A percentile compares a stretch with the other conserved stretches of the same genome.
Conservation (phyloP, 2,888 invertebrate species). For the Hemistola chrysoprasaria region DNA sequence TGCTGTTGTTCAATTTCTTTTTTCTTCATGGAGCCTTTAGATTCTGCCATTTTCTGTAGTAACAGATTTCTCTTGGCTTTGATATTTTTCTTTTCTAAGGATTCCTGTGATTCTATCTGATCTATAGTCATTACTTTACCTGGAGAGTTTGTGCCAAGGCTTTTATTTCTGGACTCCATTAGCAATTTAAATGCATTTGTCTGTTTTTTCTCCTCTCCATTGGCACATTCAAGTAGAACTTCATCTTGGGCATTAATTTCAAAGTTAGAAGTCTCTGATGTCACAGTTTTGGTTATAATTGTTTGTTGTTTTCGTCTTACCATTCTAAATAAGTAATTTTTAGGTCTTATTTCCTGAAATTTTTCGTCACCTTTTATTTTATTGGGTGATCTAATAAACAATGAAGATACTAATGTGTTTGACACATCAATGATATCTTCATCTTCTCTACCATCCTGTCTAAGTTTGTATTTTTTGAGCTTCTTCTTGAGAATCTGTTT, state of each 20-base stretch:
- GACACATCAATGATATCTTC: constrained; percentile 70
- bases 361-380: constrained; percentile 31
- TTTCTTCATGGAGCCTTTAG: constrained; percentile 83
- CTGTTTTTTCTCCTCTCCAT: constrained; percentile 49
- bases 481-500: constrained; percentile 57
- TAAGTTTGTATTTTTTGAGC: constrained; percentile 66
- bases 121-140: constrained; percentile 73
- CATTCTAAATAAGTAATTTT: constrained; percentile 68
- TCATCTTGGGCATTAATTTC: constrained; percentile 13
- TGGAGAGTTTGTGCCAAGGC: constrained; percentile 84
- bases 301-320: constrained; percentile 47
- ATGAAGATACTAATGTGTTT: constrained; percentile 46
- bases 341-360: constrained; percentile 41
- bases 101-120: constrained; percentile 44
- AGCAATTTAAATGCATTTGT: constrained; percentile 84
- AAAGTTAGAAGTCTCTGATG: constrained; percentile 19
- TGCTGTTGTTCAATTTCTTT: constrained; percentile 81
- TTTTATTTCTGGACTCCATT: constrained; percentile 86
- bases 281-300: constrained; percentile 28
- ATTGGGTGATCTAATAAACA: constrained; percentile 59
- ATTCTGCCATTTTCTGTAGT: constrained; percentile 84
- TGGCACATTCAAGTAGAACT: constrained; percentile 15
- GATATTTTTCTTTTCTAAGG: constrained; percentile 47
- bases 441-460: constrained; percentile 69
- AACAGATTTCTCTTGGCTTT: constrained; percentile 76